Percentiles rank a stretch among this genome's conserved stretches.
Conservation (phyloP, 2,113 vertebrate genomes). For the Podarcis cretensis region DNA sequence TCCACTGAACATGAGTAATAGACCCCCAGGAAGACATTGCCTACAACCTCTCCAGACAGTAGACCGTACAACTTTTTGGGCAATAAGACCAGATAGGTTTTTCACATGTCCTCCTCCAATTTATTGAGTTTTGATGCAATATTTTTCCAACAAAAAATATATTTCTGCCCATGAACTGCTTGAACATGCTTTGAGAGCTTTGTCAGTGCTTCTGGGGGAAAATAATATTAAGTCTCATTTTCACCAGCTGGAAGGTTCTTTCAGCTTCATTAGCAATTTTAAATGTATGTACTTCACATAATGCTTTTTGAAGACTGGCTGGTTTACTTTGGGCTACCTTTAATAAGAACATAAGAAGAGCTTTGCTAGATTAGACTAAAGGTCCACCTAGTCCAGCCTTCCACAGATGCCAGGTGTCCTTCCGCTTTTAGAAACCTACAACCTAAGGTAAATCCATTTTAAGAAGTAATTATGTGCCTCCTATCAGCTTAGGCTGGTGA, state of each 20-base stretch:
- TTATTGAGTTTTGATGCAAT: neutral
- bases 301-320: neutral
- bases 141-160: neutral
- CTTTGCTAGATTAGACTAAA: neutral
- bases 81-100: neutral
- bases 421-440: neutral
- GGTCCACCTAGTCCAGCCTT: neutral
- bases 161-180: neutral
- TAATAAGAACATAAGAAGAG: neutral
- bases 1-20: neutral
- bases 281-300: neutral
- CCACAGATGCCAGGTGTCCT: neutral
- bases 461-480: neutral
- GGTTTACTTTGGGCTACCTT: neutral
- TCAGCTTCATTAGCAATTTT: neutral
- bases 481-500: no score
- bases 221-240: neutral
- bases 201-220: neutral
- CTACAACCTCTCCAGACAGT: neutral
- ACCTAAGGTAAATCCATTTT: neutral
- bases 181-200: neutral
- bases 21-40: neutral
- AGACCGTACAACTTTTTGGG: neutral
- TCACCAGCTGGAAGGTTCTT: neutral
- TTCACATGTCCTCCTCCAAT: neutral